phyloP scores from a whole-genome alignment of 2,888 invertebrate genomes.

The Amphiduros pacificus region DNA sequence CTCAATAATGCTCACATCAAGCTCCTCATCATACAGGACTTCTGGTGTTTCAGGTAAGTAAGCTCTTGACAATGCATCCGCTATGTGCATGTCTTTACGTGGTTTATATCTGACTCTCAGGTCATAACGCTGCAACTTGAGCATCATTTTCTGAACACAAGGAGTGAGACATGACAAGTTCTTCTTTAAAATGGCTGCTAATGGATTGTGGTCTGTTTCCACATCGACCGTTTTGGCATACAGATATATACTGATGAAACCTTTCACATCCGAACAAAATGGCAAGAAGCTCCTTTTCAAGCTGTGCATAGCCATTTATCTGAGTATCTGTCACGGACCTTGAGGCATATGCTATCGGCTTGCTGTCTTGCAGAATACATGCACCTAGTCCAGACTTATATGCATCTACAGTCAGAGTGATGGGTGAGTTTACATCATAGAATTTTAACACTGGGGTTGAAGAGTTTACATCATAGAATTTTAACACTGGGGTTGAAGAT shows the following conservation, averaged over 20 bases:
- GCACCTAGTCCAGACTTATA: constrained; percentile 13
- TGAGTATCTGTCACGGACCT: constrained; percentile 15
- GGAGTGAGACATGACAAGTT: constrained; percentile 23
- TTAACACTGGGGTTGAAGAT: constrained; percentile 13
- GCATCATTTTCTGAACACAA: constrained; percentile 33
- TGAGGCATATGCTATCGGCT: constrained; percentile 29
- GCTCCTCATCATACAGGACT: too few relatives aligned
- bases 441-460: too few relatives aligned
- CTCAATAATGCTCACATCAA: too few relatives aligned
- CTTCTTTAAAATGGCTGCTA: constrained; percentile 29
- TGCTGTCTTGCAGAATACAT: constrained; percentile 14
- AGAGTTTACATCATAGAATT: too few relatives aligned
- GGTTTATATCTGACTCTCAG: not conserved
- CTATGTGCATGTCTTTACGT: constrained; percentile 7
- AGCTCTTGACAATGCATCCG: constrained; percentile 7
- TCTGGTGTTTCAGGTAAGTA: too few relatives aligned
- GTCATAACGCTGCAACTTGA: constrained; percentile 28
- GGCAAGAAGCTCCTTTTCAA: constrained; percentile 1
- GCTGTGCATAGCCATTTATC: constrained; percentile 13
- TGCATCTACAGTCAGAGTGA: constrained; percentile 7
- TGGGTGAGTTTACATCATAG: not conserved
- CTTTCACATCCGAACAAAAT: constrained; percentile 2
- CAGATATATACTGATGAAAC: constrained; percentile 11
- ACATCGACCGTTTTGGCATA: constrained; percentile 4
- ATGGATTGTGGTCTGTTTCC: constrained; percentile 32